Base-by-base conservation (phyloP, 1,140 invertebrate genomes). In the Drosophila kurseongensis region DNA sequence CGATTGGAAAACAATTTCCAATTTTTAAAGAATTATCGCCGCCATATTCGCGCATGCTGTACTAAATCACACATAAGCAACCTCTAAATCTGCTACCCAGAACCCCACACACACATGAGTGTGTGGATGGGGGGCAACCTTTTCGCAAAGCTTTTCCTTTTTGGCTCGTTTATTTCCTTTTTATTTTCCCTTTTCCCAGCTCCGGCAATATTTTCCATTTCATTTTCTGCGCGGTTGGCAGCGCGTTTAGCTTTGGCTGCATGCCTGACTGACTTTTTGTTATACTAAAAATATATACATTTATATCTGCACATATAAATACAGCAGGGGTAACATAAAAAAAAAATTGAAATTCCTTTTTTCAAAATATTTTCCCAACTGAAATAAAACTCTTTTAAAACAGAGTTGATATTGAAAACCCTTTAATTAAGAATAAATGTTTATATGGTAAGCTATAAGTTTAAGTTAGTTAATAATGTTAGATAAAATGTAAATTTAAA, bases 1-100 rank as follows among this genome's bases (percentile, higher is more conserved):
- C 91, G 91, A 92, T 92, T 92, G 91, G 88, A 92, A 92, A 92
- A 92, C 91, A 92, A 92, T 92, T 92, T 92, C 88, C 91, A 92
- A 92, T 92, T 92, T 91, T 92, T 92, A 91, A 92, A 92, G 91
- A 92, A 92, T 92, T 92, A 92, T 92, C 91, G 86, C 91, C 82
- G 81, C 88, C 88, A 92, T 92, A 92, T 92, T 92, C 91, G 91
- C 91, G 91, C 88, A 78, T 90, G 83, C 86, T 90, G 77, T 59
- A 77, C 82, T 92, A 92, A 92, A 92, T 92, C 91, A 92, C 90
- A 91, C 89, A 92, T 92, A 92, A 92, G 91, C 79, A 92, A 92
- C 91, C 91, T 92, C 91, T 86, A 92, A 92, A 92, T 92, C 91
- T 92, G 91, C 80, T 91, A 81, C 84, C 83, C 71, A 42, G 74